Conservation (phyloP, 2,113 vertebrate species). For the Dicaeum eximium region DNA sequence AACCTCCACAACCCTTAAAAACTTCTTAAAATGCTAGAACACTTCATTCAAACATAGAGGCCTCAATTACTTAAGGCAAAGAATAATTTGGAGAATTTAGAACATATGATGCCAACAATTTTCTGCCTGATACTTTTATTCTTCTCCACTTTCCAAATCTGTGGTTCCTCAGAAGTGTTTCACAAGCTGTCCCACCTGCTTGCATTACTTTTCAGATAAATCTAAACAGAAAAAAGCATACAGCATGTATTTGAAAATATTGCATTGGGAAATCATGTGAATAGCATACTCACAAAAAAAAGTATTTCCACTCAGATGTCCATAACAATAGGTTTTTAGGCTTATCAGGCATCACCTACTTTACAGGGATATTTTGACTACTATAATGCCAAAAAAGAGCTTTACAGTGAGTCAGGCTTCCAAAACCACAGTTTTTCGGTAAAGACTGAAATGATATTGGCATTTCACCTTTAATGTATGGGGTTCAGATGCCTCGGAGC, state of each 20-base stretch:
- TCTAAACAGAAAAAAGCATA: background rate
- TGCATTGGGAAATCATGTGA: background rate
- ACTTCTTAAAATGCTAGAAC: background rate
- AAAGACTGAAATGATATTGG: background rate
- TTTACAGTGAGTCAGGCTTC: background rate
- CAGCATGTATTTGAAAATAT: background rate
- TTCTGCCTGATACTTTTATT: background rate
- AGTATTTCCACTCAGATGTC: background rate
- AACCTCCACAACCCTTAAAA: background rate
- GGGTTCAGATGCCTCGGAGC: accelerated
- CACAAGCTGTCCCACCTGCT: background rate
- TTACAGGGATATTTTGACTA: background rate
- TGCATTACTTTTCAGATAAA: background rate
- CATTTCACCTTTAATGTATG: background rate
- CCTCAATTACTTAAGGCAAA: background rate
- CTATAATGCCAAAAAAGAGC: background rate
- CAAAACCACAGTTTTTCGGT: background rate
- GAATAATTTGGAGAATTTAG: background rate
- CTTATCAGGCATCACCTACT: background rate
- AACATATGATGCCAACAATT: background rate
- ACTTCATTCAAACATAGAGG: background rate
- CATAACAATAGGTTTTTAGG: background rate
- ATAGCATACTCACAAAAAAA: background rate
- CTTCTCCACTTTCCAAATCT: background rate
- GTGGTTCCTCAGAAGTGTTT: background rate